Conservation (phyloP, 53 echinoderm and acorn worm species). For the Paracentrotus lividus region DNA sequence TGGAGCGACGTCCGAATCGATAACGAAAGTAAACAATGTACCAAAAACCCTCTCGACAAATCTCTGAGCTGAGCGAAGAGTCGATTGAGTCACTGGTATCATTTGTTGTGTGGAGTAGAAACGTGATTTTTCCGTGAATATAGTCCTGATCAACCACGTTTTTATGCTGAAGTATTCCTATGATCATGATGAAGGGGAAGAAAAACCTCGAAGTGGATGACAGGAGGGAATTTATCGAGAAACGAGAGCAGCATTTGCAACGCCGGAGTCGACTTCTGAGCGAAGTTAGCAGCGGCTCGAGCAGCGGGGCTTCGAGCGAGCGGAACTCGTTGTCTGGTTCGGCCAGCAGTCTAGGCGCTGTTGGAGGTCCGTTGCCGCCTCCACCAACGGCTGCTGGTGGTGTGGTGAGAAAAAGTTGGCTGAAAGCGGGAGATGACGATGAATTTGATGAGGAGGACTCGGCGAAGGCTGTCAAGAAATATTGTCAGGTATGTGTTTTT, state of each 20-base stretch:
- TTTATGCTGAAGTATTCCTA: slow-evolving; percentile 23
- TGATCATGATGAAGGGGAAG: slow-evolving; percentile 65
- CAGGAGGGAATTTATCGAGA: slow-evolving; percentile 52
- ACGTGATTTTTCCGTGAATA: slow-evolving; percentile 17
- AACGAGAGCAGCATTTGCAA: slow-evolving; percentile 67
- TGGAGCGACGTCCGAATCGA: neutral
- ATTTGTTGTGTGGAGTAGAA: neutral
- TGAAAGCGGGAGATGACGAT: slow-evolving; percentile 63
- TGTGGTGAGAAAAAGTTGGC: slow-evolving; percentile 56
- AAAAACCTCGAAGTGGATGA: slow-evolving; percentile 59
- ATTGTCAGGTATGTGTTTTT: slow-evolving; percentile 67
- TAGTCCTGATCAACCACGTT: neutral
- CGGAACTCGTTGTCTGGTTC: slow-evolving; percentile 66
- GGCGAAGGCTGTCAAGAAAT: slow-evolving; percentile 75
- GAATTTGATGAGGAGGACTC: slow-evolving; percentile 73
- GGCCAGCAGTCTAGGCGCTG: slow-evolving; percentile 48
- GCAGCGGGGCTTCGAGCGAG: slow-evolving; percentile 54
- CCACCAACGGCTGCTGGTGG: slow-evolving; percentile 60
- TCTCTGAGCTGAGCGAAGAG: neutral
- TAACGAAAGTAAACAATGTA: slow-evolving; percentile 50
- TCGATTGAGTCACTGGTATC: slow-evolving; percentile 24
- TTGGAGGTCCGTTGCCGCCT: slow-evolving; percentile 45
- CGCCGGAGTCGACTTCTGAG: slow-evolving; percentile 67
- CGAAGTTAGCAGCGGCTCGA: slow-evolving; percentile 61
- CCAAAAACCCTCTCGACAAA: neutral